A percentile compares a stretch with the other conserved stretches of the same genome.
Evolutionary conservation across 2,113 vertebrate species (phyloP).

Genomic region (Spilogale gracilis): DNA sequence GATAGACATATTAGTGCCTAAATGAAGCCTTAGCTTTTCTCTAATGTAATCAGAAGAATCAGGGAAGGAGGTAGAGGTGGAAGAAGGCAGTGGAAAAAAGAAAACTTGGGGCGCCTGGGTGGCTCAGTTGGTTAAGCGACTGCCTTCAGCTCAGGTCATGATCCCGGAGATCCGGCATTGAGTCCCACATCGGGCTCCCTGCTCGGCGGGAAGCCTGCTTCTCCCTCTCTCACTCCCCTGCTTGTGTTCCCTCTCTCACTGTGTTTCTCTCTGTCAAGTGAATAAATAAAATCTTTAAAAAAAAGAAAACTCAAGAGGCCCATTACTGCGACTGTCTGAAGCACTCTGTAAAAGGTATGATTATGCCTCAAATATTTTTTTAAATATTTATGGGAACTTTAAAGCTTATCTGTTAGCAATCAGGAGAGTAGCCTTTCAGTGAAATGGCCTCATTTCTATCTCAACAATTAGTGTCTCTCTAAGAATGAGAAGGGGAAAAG

Average conservation of each 20-base stretch:
- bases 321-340: background rate
- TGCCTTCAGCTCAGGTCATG: too few relatives aligned
- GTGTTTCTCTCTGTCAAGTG: too few relatives aligned
- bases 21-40: background rate
- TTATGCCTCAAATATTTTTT: background rate
- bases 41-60: background rate
- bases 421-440: slow-evolving; percentile 19
- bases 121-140: too few relatives aligned
- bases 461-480: slow-evolving; percentile 42
- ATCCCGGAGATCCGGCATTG: too few relatives aligned
- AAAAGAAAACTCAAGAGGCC: background rate
- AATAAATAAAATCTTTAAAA: background rate
- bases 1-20: background rate
- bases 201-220: too few relatives aligned
- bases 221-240: too few relatives aligned
- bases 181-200: too few relatives aligned
- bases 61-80: background rate
- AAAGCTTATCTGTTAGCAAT: slow-evolving; percentile 17
- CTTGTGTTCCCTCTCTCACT: too few relatives aligned
- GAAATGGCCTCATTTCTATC: slow-evolving; percentile 53
- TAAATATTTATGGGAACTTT: slow-evolving; percentile 33
- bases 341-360: slow-evolving; percentile 32
- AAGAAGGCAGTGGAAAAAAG: background rate
- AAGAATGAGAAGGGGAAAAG: background rate
- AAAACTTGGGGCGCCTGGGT: background rate